Evolutionary conservation across 2,797 vertebrate species (phyloP).

Genomic region (Argyrosomus regius): DNA sequence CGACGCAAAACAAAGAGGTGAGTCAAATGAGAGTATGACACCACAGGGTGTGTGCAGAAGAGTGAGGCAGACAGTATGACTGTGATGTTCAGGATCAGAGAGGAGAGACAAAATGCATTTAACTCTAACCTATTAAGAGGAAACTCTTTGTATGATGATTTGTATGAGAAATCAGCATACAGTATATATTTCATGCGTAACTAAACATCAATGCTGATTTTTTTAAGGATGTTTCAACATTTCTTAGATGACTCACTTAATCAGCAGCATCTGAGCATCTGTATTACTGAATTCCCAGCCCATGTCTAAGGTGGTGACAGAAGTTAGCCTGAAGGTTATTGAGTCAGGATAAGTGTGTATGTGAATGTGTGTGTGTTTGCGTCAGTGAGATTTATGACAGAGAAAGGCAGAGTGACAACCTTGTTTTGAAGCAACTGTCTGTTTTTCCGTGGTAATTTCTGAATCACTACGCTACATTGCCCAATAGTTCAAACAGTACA

Average conservation of each 20-base stretch:
- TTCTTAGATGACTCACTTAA: constrained; percentile 42
- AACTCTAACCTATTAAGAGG: neutral
- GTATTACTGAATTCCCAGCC: constrained; percentile 18
- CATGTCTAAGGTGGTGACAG: constrained; percentile 23
- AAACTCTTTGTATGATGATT: no score
- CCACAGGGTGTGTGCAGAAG: constrained; percentile 55
- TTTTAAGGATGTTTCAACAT: constrained; percentile 19
- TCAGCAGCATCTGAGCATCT: constrained; percentile 15
- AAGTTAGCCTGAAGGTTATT: constrained; percentile 19
- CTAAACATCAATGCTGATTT: neutral
- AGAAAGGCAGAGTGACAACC: constrained; percentile 33
- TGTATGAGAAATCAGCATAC: neutral
- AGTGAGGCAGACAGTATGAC: neutral
- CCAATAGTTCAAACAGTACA: neutral
- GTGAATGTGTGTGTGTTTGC: constrained; percentile 11
- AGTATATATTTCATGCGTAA: neutral
- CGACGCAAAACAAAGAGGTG: constrained; percentile 64
- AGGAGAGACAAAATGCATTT: neutral
- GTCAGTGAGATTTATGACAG: constrained; percentile 41
- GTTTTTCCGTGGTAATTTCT: constrained; percentile 1
- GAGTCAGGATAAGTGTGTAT: constrained; percentile 16
- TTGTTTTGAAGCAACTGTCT: constrained; percentile 8
- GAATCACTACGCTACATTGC: neutral
- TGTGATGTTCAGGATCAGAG: neutral
- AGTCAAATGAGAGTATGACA: constrained; percentile 61